phyloP scores from a whole-genome alignment of 2,797 vertebrate species.

The Enteromius unitaeniatus region DNA sequence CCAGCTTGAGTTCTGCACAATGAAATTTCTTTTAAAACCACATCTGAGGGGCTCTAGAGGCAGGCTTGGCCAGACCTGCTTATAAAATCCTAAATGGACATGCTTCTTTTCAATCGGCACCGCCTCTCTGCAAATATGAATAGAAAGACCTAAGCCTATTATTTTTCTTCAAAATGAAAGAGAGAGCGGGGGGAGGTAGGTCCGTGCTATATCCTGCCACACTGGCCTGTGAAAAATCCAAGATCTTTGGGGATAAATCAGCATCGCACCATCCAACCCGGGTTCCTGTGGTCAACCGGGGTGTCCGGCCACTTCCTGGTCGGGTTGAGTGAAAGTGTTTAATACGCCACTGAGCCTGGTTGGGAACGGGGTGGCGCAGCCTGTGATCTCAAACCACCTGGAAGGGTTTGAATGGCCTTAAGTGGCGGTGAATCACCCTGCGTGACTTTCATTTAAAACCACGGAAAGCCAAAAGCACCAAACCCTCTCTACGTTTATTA shows the following conservation, averaged over 20 bases:
- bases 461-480: constrained; percentile 31
- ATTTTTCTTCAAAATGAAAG: constrained; percentile 76
- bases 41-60: constrained; percentile 78
- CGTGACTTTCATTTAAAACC: constrained; percentile 29
- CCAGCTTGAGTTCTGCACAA: constrained; percentile 81
- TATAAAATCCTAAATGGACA: constrained; percentile 81
- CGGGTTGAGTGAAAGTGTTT: constrained; percentile 57
- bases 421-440: constrained; percentile 30
- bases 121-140: constrained; percentile 78
- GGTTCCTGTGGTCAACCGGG: constrained; percentile 64
- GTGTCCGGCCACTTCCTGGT: constrained; percentile 61
- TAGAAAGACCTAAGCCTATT: constrained; percentile 81
- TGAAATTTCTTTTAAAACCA: constrained; percentile 83
- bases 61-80: constrained; percentile 76
- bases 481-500: constrained; percentile 26
- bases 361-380: constrained; percentile 36
- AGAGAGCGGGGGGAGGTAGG: constrained; percentile 51
- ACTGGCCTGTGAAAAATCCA: constrained; percentile 49
- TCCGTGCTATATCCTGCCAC: constrained; percentile 58
- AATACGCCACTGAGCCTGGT: constrained; percentile 27
- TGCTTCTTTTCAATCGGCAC: constrained; percentile 76
- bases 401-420: constrained; percentile 52
- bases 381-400: constrained; percentile 61
- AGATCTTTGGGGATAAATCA: constrained; percentile 55
- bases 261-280: constrained; percentile 54